Base-by-base conservation (phyloP, 2,113 vertebrate species). In the Loxodonta africana region DNA sequence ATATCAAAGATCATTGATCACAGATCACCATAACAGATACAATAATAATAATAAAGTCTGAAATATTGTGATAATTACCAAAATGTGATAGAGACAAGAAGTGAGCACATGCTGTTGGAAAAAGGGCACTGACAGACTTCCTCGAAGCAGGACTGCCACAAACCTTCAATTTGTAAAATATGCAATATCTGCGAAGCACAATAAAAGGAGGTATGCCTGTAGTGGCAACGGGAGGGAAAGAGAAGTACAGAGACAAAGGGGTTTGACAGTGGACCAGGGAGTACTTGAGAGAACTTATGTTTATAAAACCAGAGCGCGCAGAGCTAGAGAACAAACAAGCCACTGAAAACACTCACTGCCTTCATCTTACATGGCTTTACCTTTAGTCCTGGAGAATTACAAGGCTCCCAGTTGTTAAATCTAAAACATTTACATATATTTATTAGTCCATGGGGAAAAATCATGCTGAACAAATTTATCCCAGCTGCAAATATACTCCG, bases 211-310 rank as follows among this genome's bases (percentile, higher is more conserved):
- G 53, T 57, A 17, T 57, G 11, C 53, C 11, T 15, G 53, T 3
- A 15, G 53, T 14, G 53, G 65, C 28, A 7, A 30, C 0, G 18
- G 71, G 26, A 21, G 8, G 15, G 4, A 10, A 3, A 17, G 21
- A 28, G 14, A 20, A 14, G 0, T 6, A 18, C 14, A 12, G 28
- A 30, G 8, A 30, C 6, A 0, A 4, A 20, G 1, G 0, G 44
- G 15, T 7, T 11, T 8, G 17, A 25, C 2, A 10, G 6, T 0
- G 8, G 11, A 3, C 37, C 2, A 0, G 51, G 28, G 1, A 4
- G 48, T 4, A 2, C 76, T 21, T 2, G 4, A 67, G 7, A 74
- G 46, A 33, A 21, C 33, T 44, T 1, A 4, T 0, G 0, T 6
- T 9, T 33, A 2, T 23, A 12, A 30, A 33, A 44, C 7, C 60